Evolutionary conservation across 2,888 invertebrate genomes (phyloP), one percentile per base, ranked within the genome.

Genomic region (Parnassius apollo): DNA sequence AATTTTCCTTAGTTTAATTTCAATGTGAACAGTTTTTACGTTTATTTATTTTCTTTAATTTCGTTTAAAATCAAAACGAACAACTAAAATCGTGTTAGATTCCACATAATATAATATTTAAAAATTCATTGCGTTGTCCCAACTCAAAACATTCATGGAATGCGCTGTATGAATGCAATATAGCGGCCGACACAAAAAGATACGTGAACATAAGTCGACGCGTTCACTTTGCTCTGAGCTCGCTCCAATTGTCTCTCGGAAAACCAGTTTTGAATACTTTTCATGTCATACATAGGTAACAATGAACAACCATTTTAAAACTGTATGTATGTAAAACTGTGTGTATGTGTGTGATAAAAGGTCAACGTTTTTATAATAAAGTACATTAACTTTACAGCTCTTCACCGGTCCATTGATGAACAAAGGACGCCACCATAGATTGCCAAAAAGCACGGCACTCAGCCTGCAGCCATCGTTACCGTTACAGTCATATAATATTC

Each of bases 91-190:
- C 56, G 42, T 44, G 48, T 60, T 59, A 35, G 48, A 49, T 48
- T 61, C 50, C 22, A 25, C 56, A n/a, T n/a, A n/a, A 13, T 9
- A 9, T 46, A 35, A 13, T 25, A 13, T 51, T 61, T 51, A 56
- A 54, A 48, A 57, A 61, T 61, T 57, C 61, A 61, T 61, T n/a
- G 46, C 10, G 48, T 52, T 53, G 55, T 55, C 42, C 22, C 57
- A 57, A 52, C 42, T 35, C 25, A 35, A 53, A 53, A 52, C 18
- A 18, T 35, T 13, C 48, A 25, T 25, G 25, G 45, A 8, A 10
- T 4, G 10, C 2, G 10, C 57, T 11, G 42, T 45, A 18, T 52
- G 52, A 61, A 61, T 61, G 35, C 61, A 61, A 57, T 42, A 61
- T 61, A 57, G 61, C 61, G 61, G 35, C 54, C 44, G 46, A 46